Conservation (phyloP, 2,113 vertebrate genomes). For the Arenaria interpres region DNA sequence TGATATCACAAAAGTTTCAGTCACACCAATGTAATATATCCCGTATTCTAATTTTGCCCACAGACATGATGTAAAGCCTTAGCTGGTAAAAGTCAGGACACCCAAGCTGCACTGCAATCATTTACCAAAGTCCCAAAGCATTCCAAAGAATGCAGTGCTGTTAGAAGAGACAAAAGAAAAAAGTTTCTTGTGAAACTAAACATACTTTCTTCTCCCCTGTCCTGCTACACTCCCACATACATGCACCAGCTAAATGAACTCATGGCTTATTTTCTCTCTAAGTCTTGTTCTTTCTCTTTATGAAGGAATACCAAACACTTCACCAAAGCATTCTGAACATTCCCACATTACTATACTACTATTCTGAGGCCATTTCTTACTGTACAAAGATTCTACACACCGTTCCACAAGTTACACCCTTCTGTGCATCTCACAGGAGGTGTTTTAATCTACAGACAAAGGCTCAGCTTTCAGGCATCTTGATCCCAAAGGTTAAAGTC, state of each 20-base stretch:
- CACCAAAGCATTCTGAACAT: neutral
- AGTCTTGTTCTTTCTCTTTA: neutral
- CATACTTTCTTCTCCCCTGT: neutral
- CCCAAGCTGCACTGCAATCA: neutral
- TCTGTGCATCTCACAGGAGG: neutral
- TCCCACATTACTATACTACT: neutral
- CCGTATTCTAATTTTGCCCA: neutral
- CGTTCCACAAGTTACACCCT: neutral
- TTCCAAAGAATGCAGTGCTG: neutral
- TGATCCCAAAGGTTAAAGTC: neutral
- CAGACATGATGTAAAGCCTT: neutral
- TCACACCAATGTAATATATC: neutral
- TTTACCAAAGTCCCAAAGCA: neutral
- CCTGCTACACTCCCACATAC: neutral
- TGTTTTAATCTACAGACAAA: neutral
- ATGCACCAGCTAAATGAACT: neutral
- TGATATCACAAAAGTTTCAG: neutral
- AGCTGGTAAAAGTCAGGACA: neutral
- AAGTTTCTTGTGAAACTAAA: neutral
- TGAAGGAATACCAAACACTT: neutral
- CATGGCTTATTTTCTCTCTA: neutral
- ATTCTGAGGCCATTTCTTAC: neutral
- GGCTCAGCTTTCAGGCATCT: neutral
- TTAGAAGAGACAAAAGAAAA: neutral
- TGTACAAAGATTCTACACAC: neutral